Percentiles rank a stretch among this genome's conserved stretches.
Conservation (phyloP, 2,113 vertebrate species). For the Elanoides forficatus region DNA sequence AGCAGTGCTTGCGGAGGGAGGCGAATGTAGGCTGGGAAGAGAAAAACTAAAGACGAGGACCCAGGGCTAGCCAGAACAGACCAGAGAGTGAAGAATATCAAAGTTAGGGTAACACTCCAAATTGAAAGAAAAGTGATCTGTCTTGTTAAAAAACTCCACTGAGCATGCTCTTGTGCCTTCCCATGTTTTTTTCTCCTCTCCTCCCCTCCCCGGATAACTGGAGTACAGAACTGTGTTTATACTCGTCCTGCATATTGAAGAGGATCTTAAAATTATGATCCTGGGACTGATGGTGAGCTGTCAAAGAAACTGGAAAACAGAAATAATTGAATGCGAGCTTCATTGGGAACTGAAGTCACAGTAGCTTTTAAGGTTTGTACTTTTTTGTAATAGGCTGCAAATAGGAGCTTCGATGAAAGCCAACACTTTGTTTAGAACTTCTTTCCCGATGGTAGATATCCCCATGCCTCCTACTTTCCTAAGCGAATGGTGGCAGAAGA, state of each 20-base stretch:
- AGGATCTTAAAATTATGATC: background rate
- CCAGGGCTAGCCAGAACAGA: background rate
- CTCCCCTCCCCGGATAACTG: background rate
- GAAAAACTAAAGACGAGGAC: background rate
- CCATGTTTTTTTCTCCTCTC: background rate
- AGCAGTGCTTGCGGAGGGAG: background rate
- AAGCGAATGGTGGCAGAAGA: background rate
- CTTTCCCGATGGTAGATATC: background rate
- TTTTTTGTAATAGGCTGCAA: background rate
- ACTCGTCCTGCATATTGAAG: slow-evolving; percentile 43
- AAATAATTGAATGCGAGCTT: background rate
- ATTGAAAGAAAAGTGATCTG: background rate
- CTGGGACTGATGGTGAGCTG: background rate
- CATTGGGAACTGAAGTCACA: background rate
- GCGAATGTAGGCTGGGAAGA: background rate
- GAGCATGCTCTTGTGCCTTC: background rate
- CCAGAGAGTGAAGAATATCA: background rate
- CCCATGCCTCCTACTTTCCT: background rate
- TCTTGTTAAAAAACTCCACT: background rate
- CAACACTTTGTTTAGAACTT: background rate
- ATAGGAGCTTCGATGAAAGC: background rate
- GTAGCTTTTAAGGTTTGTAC: background rate
- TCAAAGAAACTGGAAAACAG: background rate
- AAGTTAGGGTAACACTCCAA: background rate
- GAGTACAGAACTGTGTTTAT: background rate